Evolutionary conservation across 2,797 vertebrate species (phyloP), one percentile per base, ranked within the genome.

Genomic region (Sphenopsis melanotis): DNA sequence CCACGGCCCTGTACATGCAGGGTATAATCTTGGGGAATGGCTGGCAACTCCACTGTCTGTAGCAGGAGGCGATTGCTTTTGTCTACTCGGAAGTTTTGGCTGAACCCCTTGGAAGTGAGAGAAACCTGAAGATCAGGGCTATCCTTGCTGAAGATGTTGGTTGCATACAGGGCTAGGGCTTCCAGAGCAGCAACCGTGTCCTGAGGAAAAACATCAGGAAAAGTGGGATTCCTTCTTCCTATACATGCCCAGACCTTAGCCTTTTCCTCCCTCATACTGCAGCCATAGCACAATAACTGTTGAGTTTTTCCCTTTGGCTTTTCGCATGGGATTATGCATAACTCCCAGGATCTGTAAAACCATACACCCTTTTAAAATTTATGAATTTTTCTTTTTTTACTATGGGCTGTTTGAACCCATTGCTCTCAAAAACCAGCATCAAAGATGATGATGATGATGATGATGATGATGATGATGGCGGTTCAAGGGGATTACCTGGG

Each of bases 141-240:
- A 12, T 98, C 97, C 4, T 92, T 93, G 24, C 91, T 98, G 80
- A 98, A 98, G 83, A 97, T 98, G 90, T 96, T 97, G 17, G 97
- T 76, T 37, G 98, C 98, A 36, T 99, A 99, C 59, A 97, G 97
- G 19, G 99, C 97, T 85, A 99, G 96, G 11, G 98, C 99, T 96
- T 99, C 98, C 55, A 99, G 98, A 85, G 98, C 98, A 86, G 99
- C 98, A 50, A 99, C 98, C 0, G 98, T 99, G 91, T 99, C 98
- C 99, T 99, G 94, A 65, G 60, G 46, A 84, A 6, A 53, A 37
- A 68, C 19, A 15, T 2, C 3, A 17, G 42, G 37, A 27, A 81
- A 59, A 87, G 53, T 5, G n/a, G 6, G 12, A 83, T 52, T 41
- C 37, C 24, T 84, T 29, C 20, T 63, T 88, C 41, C 37, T 36